Percentiles rank a stretch among this genome's conserved stretches.
Evolutionary conservation across 1,140 invertebrate genomes (phyloP).

Genomic region (Meloidogyne chitwoodi): DNA sequence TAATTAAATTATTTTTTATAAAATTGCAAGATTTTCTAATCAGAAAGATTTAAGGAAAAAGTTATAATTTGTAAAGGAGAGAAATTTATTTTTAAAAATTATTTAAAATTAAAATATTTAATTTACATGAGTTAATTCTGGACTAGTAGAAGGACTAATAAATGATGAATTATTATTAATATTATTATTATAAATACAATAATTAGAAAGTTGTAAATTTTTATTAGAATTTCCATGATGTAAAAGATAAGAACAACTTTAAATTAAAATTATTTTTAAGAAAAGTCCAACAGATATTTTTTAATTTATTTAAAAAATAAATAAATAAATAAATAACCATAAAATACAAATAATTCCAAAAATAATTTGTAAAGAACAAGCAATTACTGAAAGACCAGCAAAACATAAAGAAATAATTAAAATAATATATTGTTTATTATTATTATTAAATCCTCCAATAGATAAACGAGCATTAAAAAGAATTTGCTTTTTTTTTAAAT

Average conservation of each 20-base stretch:
- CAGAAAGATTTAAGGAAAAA: background rate
- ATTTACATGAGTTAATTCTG: no score
- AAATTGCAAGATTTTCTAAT: background rate
- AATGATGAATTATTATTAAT: constrained; percentile 2
- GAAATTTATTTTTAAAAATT: no score
- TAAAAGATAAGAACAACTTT: constrained; percentile 50
- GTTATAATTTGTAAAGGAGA: no score
- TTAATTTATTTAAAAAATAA: background rate
- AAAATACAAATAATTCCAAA: constrained; percentile 43
- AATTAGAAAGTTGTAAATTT: constrained; percentile 7
- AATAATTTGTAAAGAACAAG: constrained; percentile 47
- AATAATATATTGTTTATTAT: constrained; percentile 31
- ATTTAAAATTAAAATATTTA: no score
- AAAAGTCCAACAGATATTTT: background rate
- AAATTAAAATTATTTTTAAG: background rate
- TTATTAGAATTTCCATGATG: constrained; percentile 31
- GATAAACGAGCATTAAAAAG: constrained; percentile 35
- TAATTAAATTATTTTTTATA: constrained; percentile 8
- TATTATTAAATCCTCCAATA: constrained; percentile 19
- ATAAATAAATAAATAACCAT: constrained; percentile 9
- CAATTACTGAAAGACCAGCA: constrained; percentile 44
- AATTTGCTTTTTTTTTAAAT: constrained; percentile 44
- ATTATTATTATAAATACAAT: constrained; percentile 4
- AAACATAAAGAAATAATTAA: constrained; percentile 48
- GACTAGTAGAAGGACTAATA: background rate